Percentiles rank a stretch among this genome's conserved stretches.
These are phyloP conservation scores for Tachuris rubrigastra DNA, from an alignment of 2,113 vertebrate genomes.

Conservation along the genomic window DNA sequence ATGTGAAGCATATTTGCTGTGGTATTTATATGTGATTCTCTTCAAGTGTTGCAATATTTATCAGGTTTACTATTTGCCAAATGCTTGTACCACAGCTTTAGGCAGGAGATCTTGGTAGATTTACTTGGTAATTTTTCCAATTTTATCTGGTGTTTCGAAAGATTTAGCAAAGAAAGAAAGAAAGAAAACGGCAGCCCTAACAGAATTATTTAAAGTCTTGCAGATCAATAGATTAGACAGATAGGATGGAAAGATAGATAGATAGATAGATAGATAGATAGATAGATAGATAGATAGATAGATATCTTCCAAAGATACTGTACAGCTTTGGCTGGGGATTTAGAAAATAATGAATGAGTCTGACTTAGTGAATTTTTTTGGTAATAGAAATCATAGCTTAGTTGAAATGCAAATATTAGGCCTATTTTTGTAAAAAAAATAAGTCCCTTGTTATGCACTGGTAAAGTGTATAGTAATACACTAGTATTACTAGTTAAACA, in stretches of 20 bases:
- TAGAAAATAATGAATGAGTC: background rate
- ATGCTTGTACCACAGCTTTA: background rate
- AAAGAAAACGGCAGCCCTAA: background rate
- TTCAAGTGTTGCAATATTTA: background rate
- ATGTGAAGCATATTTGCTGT: background rate
- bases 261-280: too few species aligned
- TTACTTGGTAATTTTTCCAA: background rate
- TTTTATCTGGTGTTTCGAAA: background rate
- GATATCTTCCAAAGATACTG: background rate
- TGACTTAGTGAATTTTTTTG: background rate
- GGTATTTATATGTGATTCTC: background rate
- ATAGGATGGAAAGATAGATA: too few species aligned
- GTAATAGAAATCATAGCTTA: background rate
- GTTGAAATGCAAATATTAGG: background rate
- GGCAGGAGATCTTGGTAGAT: background rate
- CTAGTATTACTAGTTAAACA: too few species aligned
- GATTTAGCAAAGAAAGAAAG: background rate
- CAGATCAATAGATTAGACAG: background rate
- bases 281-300: too few species aligned
- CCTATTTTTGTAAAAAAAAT: background rate
- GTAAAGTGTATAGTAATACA: background rate
- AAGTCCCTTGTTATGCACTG: background rate
- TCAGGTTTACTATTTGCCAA: background rate
- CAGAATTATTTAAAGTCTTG: background rate
- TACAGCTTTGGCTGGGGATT: background rate